Evolutionary conservation across 1,140 invertebrate genomes (phyloP), one percentile per base, ranked within the genome.

Genomic region (Hyposmocoma kahamanoa): DNA sequence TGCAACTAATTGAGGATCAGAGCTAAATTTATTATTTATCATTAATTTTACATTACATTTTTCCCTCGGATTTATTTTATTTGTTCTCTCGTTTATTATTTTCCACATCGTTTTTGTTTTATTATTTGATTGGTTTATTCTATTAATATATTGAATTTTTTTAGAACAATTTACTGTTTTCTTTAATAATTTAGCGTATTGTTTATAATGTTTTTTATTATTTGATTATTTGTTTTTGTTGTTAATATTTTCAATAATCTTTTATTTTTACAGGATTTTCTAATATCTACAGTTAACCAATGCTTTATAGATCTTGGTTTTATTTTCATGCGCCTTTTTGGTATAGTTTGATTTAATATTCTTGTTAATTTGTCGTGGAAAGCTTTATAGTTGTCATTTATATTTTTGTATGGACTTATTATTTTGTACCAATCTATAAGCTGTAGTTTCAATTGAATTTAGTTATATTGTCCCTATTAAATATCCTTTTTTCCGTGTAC

Each of bases 31-130:
- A 19, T 17, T 19, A 39, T 39, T 19, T 2, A 39, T 39, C 20
- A 3, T 3, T 5, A 39, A 19, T 8, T 39, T 19, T 9, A 39
- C 20, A 18, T 39, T 1, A 3, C 6, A 8, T 39, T 1, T 3
- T 9, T 18, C 15, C 20, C 11, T 39, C 20, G 17, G 4, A 11
- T 3, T 3, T 39, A 19, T 39, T 39, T 39, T 17, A 19, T 39
- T 39, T 39, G n/a, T 39, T 11, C 24, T 26, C 11, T 39, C 36
- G 9, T 13, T 18, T 18, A 39, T 39, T 1, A 39, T 39, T 18
- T 39, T 39, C 36, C 36, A 39, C 36, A 19, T 19, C 9, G 36
- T 39, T 39, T 39, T 39, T 18, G 20, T 19, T 39, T 18, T 39
- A 19, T 39, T 39, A 19, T 15, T 3, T 10, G 36, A 39, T 11